phyloP scores from a whole-genome alignment of 2,888 invertebrate species.

The Slavum lentiscoides region DNA sequence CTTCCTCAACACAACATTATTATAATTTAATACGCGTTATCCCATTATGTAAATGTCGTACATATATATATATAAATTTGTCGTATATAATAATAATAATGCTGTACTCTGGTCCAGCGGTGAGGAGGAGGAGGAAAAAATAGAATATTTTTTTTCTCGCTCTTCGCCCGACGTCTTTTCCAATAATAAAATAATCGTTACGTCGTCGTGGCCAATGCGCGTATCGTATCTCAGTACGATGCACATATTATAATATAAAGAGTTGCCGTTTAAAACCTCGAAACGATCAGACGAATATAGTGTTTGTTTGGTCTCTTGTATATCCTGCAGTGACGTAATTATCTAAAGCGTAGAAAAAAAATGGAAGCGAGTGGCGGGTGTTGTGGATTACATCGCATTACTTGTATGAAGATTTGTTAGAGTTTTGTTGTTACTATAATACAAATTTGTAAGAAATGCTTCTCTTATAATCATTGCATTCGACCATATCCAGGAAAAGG shows the following conservation, averaged over 20 bases:
- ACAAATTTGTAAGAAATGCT: too few relatives aligned
- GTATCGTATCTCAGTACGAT: neutral
- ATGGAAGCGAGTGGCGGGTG: too few relatives aligned
- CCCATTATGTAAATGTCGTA: slow-evolving; percentile 51
- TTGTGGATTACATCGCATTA: too few relatives aligned
- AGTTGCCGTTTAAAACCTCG: slow-evolving; percentile 44
- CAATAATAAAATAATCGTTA: slow-evolving; percentile 46
- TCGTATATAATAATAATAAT: slow-evolving; percentile 30
- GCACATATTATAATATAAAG: neutral
- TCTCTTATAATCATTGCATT: too few relatives aligned
- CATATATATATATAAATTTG: neutral
- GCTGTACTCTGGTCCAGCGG: neutral
- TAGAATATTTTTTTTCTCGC: slow-evolving; percentile 1
- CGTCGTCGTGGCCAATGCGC: slow-evolving; percentile 8
- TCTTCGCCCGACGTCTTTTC: neutral
- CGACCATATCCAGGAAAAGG: too few relatives aligned
- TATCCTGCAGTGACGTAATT: too few relatives aligned
- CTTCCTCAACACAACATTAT: slow-evolving; percentile 29
- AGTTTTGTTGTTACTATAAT: too few relatives aligned
- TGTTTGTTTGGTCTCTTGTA: neutral
- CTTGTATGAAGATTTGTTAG: too few relatives aligned
- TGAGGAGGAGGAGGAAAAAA: neutral
- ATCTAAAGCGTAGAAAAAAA: too few relatives aligned
- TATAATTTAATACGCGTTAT: slow-evolving; percentile 47
- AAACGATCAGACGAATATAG: slow-evolving; percentile 4